Percentiles rank a stretch among this genome's conserved stretches.
These are phyloP conservation scores for Gari tellinella DNA, from an alignment of 2,888 invertebrate genomes.

Conservation along the genomic window DNA sequence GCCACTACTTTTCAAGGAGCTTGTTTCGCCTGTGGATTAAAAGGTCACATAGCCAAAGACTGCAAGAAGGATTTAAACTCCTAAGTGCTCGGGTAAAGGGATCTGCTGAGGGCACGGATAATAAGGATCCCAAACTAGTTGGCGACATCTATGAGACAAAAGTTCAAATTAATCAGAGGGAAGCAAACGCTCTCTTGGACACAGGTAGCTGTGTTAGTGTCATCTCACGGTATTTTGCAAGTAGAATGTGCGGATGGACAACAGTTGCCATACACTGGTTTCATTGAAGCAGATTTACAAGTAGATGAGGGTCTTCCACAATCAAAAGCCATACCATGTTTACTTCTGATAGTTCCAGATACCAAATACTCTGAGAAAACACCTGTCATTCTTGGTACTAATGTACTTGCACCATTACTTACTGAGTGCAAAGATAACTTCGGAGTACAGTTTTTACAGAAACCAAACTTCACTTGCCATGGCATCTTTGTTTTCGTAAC, in stretches of 20 bases:
- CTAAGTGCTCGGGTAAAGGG: too few relatives aligned
- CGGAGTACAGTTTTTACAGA: constrained; percentile 24
- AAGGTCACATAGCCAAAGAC: constrained; percentile 27
- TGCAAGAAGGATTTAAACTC: constrained; percentile 10
- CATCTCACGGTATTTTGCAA: constrained; percentile 20
- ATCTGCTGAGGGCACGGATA: too few relatives aligned
- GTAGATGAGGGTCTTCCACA: constrained; percentile 7
- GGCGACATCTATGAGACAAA: constrained; percentile 26
- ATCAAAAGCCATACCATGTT: too few relatives aligned
- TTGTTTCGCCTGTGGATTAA: constrained; percentile 8
- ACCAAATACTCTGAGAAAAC: constrained; percentile 24
- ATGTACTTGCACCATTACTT: too few relatives aligned
- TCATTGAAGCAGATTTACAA: constrained; percentile 2
- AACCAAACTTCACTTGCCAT: constrained; percentile 5
- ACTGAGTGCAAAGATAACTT: constrained; percentile 20
- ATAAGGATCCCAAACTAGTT: too few relatives aligned
- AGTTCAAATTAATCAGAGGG: constrained; percentile 5
- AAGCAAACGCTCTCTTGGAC: constrained; percentile 18
- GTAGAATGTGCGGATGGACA: constrained; percentile 30
- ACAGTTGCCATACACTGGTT: too few relatives aligned
- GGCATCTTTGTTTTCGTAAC: too few relatives aligned
- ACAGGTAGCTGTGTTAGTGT: too few relatives aligned
- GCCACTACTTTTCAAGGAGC: constrained; percentile 9
- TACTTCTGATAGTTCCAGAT: too few relatives aligned
- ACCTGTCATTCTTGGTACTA: constrained; percentile 49